phyloP scores from a whole-genome alignment of 2,797 vertebrate genomes.

The Melanotaenia maccullochi region DNA sequence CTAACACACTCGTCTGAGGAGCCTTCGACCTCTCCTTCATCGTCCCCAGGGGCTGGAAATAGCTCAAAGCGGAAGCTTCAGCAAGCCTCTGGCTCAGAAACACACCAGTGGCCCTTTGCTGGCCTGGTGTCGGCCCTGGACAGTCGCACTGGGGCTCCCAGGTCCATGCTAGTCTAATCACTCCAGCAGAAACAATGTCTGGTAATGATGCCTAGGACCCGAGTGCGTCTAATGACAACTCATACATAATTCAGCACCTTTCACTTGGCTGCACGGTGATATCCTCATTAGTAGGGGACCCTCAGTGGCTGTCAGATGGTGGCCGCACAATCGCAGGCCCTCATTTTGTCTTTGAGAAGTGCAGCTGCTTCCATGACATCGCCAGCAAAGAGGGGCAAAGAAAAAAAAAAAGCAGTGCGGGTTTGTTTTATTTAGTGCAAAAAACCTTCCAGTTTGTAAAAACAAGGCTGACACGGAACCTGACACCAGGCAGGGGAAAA shows the following conservation, averaged over 20 bases:
- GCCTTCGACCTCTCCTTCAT: constrained; percentile 89
- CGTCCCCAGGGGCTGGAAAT: constrained; percentile 89
- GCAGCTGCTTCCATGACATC: constrained; percentile 99
- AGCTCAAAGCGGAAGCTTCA: constrained; percentile 89
- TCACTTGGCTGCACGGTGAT: constrained; percentile 99
- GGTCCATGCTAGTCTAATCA: constrained; percentile 98
- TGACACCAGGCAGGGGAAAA: constrained; percentile 99
- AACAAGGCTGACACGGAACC: constrained; percentile 99
- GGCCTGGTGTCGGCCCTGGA: constrained; percentile 84
- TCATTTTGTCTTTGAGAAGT: constrained; percentile 99
- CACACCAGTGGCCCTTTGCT: constrained; percentile 91
- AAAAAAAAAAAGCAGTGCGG: constrained; percentile 90
- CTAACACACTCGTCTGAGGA: constrained; percentile 92
- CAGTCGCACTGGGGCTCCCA: constrained; percentile 90
- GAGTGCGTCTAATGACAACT: constrained; percentile 99
- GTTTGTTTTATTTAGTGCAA: constrained; percentile 99
- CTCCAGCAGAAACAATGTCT: constrained; percentile 99
- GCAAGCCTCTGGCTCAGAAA: constrained; percentile 93
- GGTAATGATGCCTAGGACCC: constrained; percentile 99
- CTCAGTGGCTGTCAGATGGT: constrained; percentile 99
- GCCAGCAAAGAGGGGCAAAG: constrained; percentile 91
- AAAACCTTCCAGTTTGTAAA: constrained; percentile 99
- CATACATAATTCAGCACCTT: constrained; percentile 99
- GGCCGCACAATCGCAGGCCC: constrained; percentile 99
- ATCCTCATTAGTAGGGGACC: constrained; percentile 99